A percentile compares a stretch with the other conserved stretches of the same genome.
phyloP scores from a whole-genome alignment of 2,888 invertebrate genomes.

The Nemurella pictetii region DNA sequence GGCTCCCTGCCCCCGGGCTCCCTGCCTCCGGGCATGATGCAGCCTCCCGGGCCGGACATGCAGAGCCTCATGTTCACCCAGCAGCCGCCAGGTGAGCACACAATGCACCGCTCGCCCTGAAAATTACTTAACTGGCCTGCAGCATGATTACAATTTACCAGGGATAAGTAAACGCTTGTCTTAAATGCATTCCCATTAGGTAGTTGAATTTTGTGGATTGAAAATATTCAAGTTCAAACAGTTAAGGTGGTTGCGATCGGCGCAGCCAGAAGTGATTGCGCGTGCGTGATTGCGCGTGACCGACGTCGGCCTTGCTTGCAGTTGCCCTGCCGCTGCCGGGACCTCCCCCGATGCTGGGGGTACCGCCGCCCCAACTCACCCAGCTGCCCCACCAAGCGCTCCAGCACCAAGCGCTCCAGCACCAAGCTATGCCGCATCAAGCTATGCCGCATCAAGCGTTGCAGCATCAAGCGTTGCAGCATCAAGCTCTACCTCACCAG shows the following conservation, averaged over 20 bases:
- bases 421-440: conserved; percentile 40
- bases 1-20: background rate
- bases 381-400: conserved; percentile 42
- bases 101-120: conserved; percentile 49
- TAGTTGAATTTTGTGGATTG: too few species aligned
- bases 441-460: conserved; percentile 51
- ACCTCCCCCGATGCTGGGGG: conserved; percentile 41
- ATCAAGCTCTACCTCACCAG: too few species aligned
- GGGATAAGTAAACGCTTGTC: too few species aligned
- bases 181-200: too few species aligned
- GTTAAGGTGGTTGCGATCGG: too few species aligned
- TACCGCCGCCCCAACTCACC: conserved; percentile 45
- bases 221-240: too few species aligned
- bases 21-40: background rate
- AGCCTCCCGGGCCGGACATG: conserved; percentile 44
- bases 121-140: too few species aligned
- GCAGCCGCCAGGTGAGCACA: conserved; percentile 51
- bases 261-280: too few species aligned
- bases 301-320: conserved; percentile 20
- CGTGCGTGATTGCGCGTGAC: too few species aligned
- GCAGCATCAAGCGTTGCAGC: conserved; percentile 45
- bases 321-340: conserved; percentile 36
- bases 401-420: too few species aligned
- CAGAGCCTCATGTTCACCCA: conserved; percentile 50
- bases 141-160: too few species aligned